phyloP scores from a whole-genome alignment of 2,113 vertebrate species.

The Labeo rohita region DNA sequence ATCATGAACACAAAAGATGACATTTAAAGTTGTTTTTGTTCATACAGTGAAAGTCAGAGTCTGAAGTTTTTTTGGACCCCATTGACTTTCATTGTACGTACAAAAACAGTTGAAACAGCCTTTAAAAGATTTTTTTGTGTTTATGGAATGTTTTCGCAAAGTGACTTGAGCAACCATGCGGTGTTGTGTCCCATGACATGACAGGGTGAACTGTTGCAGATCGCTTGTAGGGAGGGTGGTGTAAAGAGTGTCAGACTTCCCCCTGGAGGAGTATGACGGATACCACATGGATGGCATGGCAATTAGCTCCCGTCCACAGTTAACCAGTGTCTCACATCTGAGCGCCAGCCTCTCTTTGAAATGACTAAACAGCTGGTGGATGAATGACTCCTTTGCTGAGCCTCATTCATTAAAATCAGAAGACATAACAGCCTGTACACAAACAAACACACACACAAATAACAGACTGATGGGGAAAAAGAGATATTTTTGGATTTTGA shows the following conservation, averaged over 20 bases:
- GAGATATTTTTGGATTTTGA: neutral
- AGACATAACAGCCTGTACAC: neutral
- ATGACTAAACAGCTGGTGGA: constrained; percentile 22
- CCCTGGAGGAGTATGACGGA: constrained; percentile 9
- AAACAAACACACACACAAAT: neutral
- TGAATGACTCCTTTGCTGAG: constrained; percentile 17
- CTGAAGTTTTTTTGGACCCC: neutral
- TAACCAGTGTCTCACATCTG: constrained; percentile 44
- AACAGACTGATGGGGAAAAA: neutral
- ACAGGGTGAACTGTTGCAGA: neutral
- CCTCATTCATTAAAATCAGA: neutral
- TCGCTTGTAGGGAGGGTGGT: neutral
- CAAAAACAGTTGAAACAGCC: neutral
- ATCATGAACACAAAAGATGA: too few species aligned
- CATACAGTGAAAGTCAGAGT: neutral
- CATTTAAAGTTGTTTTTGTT: neutral
- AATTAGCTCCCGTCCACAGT: constrained; percentile 47
- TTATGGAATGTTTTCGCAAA: neutral
- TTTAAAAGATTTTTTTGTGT: neutral
- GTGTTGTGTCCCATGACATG: neutral
- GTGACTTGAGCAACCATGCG: neutral
- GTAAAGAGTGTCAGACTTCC: constrained; percentile 1
- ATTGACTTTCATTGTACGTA: neutral
- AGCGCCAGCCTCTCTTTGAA: constrained; percentile 36
- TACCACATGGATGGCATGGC: constrained; percentile 46